A percentile compares a stretch with the other conserved stretches of the same genome.
Evolutionary conservation across 2,888 invertebrate genomes (phyloP).

Genomic region (Hyppa rectilinea): DNA sequence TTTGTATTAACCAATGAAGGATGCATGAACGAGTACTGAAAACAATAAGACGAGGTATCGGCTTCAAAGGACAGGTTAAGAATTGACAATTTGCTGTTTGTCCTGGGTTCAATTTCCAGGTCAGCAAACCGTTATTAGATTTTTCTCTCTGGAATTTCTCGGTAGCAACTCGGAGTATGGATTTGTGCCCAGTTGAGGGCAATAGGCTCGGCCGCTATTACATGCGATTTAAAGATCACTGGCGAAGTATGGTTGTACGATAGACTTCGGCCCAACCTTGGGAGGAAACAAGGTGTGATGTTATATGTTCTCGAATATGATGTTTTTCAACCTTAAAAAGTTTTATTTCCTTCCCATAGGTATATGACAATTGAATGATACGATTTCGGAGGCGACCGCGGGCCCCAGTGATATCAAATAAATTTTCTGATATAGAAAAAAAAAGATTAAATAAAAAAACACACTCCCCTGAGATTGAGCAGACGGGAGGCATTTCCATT

Average conservation of each 20-base stretch:
- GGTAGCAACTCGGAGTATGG: no score
- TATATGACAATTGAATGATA: slow-evolving; percentile 36
- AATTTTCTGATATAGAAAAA: slow-evolving; percentile 60
- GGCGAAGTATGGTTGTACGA: no score
- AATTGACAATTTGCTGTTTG: background rate
- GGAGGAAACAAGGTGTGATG: no score
- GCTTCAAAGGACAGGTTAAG: background rate
- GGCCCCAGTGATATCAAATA: slow-evolving; percentile 56
- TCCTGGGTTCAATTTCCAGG: no score
- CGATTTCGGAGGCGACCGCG: slow-evolving; percentile 21
- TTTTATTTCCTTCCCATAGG: background rate
- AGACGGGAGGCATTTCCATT: slow-evolving; percentile 71
- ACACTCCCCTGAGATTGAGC: slow-evolving; percentile 58
- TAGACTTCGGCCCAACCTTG: no score
- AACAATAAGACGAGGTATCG: background rate
- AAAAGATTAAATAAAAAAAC: slow-evolving; percentile 65
- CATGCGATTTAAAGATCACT: no score
- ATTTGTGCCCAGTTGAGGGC: no score
- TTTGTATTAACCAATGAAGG: background rate
- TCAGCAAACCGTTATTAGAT: no score
- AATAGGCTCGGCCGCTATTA: no score
- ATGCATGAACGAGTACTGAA: background rate
- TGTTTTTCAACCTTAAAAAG: background rate
- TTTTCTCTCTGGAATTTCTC: no score
- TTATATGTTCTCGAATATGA: no score